Conservation (phyloP, 1,140 invertebrate genomes). For the Zaprionus gabonicus region DNA sequence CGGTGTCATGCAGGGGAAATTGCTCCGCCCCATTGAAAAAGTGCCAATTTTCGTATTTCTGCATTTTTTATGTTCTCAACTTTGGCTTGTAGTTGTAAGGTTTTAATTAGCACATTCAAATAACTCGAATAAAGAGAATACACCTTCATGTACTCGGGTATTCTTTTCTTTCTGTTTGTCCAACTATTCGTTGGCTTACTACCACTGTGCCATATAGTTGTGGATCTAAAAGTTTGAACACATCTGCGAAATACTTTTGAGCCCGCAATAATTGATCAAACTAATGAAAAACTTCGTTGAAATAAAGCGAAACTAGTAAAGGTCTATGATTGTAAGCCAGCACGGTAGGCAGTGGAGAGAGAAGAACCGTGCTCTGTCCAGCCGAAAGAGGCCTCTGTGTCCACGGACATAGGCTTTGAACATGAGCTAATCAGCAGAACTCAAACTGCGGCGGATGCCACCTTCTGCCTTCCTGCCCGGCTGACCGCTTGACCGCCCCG, state of each 20-base stretch:
- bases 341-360: neutral
- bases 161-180: neutral
- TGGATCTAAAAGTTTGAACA: constrained; percentile 32
- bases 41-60: constrained; percentile 48
- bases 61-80: constrained; percentile 60
- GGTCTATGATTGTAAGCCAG: neutral
- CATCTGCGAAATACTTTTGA: constrained; percentile 2
- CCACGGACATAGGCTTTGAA: constrained; percentile 51
- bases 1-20: constrained; percentile 46
- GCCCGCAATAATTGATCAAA: constrained; percentile 5
- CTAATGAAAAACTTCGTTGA: neutral
- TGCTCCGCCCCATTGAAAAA: constrained; percentile 68
- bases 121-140: constrained; percentile 32
- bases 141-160: constrained; percentile 10
- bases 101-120: constrained; percentile 69
- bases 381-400: neutral
- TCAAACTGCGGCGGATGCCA: constrained; percentile 45
- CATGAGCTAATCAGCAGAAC: constrained; percentile 73
- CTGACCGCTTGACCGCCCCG: constrained; percentile 8
- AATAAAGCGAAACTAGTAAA: neutral
- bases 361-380: neutral
- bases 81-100: constrained; percentile 55
- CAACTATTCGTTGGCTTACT: constrained; percentile 5
- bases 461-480: neutral
- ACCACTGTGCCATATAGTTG: neutral